Conservation (phyloP, 2,113 vertebrate genomes). For the Epinephelus lanceolatus region DNA sequence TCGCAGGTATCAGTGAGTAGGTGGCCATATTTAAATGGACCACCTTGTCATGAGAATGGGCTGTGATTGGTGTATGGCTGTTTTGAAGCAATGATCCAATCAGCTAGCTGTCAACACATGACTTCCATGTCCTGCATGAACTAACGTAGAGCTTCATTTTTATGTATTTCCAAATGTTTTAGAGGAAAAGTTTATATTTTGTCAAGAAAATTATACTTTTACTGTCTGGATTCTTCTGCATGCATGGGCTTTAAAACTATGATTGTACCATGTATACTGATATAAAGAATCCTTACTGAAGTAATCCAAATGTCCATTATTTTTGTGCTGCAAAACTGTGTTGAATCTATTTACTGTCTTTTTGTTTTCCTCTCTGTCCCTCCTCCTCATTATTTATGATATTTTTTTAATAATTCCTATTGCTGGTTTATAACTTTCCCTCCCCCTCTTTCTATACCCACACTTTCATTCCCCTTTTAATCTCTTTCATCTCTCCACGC, state of each 20-base stretch:
- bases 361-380: background rate
- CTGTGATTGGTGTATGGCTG: too few species aligned
- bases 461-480: slow-evolving; percentile 19
- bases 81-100: too few species aligned
- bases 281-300: background rate
- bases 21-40: too few species aligned
- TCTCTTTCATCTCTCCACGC: slow-evolving; percentile 34
- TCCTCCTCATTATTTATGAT: slow-evolving; percentile 17
- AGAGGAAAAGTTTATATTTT: too few species aligned
- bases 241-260: background rate
- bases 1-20: too few species aligned
- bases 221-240: too few species aligned
- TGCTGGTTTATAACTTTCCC: slow-evolving; percentile 14
- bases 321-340: background rate
- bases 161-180: too few species aligned
- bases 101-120: too few species aligned
- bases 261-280: background rate
- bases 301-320: background rate
- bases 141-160: too few species aligned
- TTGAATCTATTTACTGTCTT: background rate
- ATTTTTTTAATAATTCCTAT: slow-evolving; percentile 2
- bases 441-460: slow-evolving; percentile 26
- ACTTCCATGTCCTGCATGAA: too few species aligned
- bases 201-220: too few species aligned
- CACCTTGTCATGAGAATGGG: too few species aligned